Base-by-base conservation (phyloP, 1,140 invertebrate genomes). In the Heliothis subflexa region DNA sequence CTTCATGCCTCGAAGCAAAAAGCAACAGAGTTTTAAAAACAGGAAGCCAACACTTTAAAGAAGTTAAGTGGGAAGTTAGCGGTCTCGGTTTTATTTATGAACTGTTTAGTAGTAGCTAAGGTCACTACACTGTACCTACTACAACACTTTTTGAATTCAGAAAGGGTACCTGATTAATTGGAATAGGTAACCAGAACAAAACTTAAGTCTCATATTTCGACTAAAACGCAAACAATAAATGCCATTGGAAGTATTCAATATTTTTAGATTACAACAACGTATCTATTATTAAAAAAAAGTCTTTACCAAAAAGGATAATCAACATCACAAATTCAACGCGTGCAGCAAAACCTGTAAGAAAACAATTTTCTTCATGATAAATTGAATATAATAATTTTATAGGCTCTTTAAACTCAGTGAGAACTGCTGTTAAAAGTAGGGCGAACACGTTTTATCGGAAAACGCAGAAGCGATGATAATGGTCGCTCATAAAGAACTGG, bases 31-130 rank as follows among this genome's bases (percentile, higher is more conserved):
- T 93, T 90, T 92, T 91, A 90, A 92, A 93, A 93, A 93, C 89
- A 93, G 88, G 91, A 93, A 94, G 89, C 89, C 85, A 91, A 91
- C 89, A 91, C 88, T 92, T 89, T 88, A 85, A 86, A 88, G 87
- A 88, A 92, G 88, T 92, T 93, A 93, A 94, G 91, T 91, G 86
- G 85, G 89, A 93, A 93, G 91, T 94, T 93, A 85, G 88, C 84
- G 86, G 87, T 89, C 84, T 90, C 85, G 85, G 85, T 90, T 90
- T 87, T 91, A 88, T 89, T 91, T 91, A 93, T 89, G 83, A 89
- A 86, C 86, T 83, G 86, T 88, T 90, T 85, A 86, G 78, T 73
- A 64, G 57, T 77, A 81, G 57, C 70, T 81, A 81, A 70, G 81
- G 81, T 80, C 78, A 78, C 52, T 85, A 25, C n/a, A 11, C 61